These are phyloP conservation scores for Papilio demoleus DNA, from an alignment of 2,888 invertebrate genomes.

Conservation along the genomic window DNA sequence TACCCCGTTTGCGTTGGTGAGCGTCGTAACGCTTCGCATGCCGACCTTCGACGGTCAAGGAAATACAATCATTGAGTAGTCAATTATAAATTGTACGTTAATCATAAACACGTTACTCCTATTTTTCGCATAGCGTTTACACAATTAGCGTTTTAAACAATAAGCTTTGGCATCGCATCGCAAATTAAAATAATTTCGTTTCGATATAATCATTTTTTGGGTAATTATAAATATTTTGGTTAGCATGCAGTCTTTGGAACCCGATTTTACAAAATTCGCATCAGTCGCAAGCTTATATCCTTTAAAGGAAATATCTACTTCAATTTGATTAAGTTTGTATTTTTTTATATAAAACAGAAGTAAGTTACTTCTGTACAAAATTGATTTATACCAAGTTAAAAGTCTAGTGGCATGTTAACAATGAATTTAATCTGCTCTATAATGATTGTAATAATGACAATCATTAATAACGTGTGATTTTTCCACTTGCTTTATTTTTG, in stretches of 20 bases:
- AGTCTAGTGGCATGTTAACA: slow-evolving; percentile 71
- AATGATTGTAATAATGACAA: slow-evolving; percentile 61
- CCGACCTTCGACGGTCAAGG: slow-evolving; percentile 78
- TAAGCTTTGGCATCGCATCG: slow-evolving; percentile 64
- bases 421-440: slow-evolving; percentile 66
- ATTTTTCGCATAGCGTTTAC: slow-evolving; percentile 69
- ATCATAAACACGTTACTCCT: slow-evolving; percentile 62
- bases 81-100: slow-evolving; percentile 68
- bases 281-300: slow-evolving; percentile 39
- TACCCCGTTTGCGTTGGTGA: slow-evolving; percentile 62
- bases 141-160: slow-evolving; percentile 44
- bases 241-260: background rate
- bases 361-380: background rate
- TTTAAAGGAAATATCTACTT: background rate
- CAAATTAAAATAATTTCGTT: slow-evolving; percentile 44
- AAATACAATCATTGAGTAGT: slow-evolving; percentile 72
- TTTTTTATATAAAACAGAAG: background rate
- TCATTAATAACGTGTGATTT: slow-evolving; percentile 58
- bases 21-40: slow-evolving; percentile 67
- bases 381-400: slow-evolving; percentile 55
- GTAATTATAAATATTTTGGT: slow-evolving; percentile 5
- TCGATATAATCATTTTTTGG: slow-evolving; percentile 27
- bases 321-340: background rate
- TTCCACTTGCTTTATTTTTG: slow-evolving; percentile 44
- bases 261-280: slow-evolving; percentile 41